phyloP scores from a whole-genome alignment of 2,888 invertebrate species.

The Lutraria lutraria region DNA sequence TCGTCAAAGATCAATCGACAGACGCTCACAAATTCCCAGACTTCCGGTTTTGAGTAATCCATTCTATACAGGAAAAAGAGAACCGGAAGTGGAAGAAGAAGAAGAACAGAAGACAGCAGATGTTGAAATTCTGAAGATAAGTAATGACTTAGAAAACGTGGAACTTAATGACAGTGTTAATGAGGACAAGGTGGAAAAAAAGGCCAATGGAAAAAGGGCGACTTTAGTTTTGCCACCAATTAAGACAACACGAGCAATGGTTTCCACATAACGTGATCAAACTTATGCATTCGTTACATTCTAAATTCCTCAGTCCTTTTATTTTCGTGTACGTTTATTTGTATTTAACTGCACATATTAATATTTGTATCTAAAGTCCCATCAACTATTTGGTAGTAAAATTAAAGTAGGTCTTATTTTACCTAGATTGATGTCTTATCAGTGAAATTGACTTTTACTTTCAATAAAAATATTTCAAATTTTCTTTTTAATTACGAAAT shows the following conservation, averaged over 20 bases:
- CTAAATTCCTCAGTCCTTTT: no score
- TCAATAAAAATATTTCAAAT: no score
- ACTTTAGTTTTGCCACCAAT: conserved; percentile 59
- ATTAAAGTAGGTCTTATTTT: no score
- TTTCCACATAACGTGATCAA: conserved; percentile 23
- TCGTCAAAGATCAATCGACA: conserved; percentile 28
- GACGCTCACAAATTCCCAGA: conserved; percentile 36
- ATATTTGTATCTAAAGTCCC: no score
- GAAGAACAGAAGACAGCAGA: conserved; percentile 29
- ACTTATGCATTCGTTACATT: no score
- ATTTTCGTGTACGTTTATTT: no score
- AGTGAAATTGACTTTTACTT: no score
- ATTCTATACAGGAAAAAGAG: conserved; percentile 43
- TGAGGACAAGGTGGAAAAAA: not conserved
- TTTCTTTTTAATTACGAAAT: no score
- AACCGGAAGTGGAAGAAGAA: conserved; percentile 40
- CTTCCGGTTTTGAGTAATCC: conserved; percentile 61
- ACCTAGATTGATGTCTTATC: no score
- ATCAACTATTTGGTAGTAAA: no score
- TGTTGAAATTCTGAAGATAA: conserved; percentile 43
- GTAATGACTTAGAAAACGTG: conserved; percentile 43
- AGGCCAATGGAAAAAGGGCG: conserved; percentile 15
- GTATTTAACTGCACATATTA: no score
- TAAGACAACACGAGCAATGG: conserved; percentile 52
- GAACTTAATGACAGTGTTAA: conserved; percentile 10